phyloP scores from a whole-genome alignment of 2,888 invertebrate genomes.

The Xanthia icteritia region DNA sequence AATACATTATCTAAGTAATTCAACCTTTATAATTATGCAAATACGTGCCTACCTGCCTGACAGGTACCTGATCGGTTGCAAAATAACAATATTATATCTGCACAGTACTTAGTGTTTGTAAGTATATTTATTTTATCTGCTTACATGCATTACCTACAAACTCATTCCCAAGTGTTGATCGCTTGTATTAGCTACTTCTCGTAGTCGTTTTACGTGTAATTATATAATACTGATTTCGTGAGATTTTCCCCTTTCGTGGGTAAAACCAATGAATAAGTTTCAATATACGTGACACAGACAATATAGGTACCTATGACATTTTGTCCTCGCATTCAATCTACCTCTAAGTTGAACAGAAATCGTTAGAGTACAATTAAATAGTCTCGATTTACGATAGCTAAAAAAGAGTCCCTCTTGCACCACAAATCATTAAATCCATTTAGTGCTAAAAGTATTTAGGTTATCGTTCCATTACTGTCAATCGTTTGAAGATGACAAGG shows the following conservation, averaged over 20 bases:
- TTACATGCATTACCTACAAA: constrained; percentile 25
- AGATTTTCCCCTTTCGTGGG: background rate
- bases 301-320: background rate
- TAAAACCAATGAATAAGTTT: background rate
- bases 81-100: constrained; percentile 57
- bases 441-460: background rate
- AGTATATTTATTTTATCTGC: constrained; percentile 45
- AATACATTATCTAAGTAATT: constrained; percentile 64
- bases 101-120: constrained; percentile 19
- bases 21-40: constrained; percentile 68
- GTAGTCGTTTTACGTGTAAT: background rate
- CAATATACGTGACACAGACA: background rate
- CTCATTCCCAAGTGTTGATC: constrained; percentile 14
- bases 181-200: constrained; percentile 7
- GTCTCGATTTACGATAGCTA: background rate
- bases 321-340: background rate
- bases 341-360: background rate
- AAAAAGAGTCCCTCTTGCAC: background rate
- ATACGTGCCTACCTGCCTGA: constrained; percentile 59
- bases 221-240: background rate
- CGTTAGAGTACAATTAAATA: background rate
- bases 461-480: background rate
- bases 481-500: background rate
- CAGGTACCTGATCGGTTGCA: constrained; percentile 59
- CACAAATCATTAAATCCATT: background rate